These are phyloP conservation scores for Spermophilus dauricus DNA, from an alignment of 2,113 vertebrate genomes.

Conservation along the genomic window DNA sequence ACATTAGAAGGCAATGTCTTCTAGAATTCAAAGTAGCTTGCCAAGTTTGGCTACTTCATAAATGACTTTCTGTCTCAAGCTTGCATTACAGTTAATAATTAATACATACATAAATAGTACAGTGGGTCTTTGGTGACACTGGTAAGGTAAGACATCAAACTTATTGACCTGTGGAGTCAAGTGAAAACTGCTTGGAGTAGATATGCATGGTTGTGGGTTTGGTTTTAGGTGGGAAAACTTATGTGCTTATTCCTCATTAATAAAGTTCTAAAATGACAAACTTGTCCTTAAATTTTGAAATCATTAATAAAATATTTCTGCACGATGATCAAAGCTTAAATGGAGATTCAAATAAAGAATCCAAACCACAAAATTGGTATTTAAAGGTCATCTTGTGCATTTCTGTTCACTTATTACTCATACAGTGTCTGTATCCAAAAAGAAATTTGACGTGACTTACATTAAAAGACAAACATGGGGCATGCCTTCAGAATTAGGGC, in stretches of 20 bases:
- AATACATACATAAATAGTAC: not conserved
- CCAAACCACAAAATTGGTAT: not conserved
- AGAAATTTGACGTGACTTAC: conserved; percentile 23
- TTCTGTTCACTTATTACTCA: conserved; percentile 54
- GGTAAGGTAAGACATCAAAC: not conserved
- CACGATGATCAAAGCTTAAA: conserved; percentile 29
- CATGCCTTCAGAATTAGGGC: not conserved
- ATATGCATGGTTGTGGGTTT: not conserved
- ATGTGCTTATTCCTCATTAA: not conserved
- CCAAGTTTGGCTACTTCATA: not conserved
- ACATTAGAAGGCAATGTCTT: not conserved
- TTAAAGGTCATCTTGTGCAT: conserved; percentile 17
- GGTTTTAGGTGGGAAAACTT: not conserved
- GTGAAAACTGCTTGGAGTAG: not conserved
- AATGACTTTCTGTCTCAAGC: not conserved
- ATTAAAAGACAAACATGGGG: not conserved
- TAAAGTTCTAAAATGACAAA: not conserved
- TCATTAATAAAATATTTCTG: conserved; percentile 43
- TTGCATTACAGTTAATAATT: not conserved
- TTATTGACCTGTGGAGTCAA: not conserved
- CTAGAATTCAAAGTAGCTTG: conserved; percentile 2
- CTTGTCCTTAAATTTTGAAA: conserved; percentile 37
- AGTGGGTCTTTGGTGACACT: not conserved
- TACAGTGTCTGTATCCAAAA: not conserved
- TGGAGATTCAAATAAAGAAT: conserved; percentile 26